phyloP scores from a whole-genome alignment of 1,140 invertebrate genomes.

The Laupala kohalensis region DNA sequence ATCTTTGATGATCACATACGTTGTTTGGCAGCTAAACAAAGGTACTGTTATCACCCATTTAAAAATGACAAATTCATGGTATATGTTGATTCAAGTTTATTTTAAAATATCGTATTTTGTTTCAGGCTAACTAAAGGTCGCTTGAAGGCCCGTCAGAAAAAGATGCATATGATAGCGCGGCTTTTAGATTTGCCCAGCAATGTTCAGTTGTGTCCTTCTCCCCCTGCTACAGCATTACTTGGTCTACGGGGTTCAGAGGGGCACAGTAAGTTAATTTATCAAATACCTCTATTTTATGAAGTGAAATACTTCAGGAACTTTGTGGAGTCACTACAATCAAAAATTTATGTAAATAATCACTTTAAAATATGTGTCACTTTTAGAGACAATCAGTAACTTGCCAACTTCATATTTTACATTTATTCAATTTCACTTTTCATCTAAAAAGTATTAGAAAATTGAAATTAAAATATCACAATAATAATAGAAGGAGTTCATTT shows the following conservation, averaged over 20 bases:
- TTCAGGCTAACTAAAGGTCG: conserved; percentile 68
- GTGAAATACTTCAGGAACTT: background rate
- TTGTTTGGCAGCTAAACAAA: conserved; percentile 91
- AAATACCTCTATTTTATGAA: no score
- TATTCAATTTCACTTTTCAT: no score
- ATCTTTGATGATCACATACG: conserved; percentile 98
- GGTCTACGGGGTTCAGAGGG: conserved; percentile 15
- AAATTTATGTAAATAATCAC: no score
- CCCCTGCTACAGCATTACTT: conserved; percentile 29
- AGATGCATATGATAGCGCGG: conserved; percentile 88
- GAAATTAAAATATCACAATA: no score
- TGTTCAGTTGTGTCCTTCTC: conserved; percentile 40
- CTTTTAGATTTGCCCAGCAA: conserved; percentile 67
- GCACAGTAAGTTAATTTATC: background rate
- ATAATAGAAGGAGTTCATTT: no score
- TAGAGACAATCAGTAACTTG: no score
- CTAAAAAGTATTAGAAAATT: no score
- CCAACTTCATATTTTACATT: background rate
- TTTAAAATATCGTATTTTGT: conserved; percentile 16
- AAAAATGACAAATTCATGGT: background rate
- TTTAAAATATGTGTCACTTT: no score
- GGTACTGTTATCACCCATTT: conserved; percentile 33
- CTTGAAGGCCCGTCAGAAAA: conserved; percentile 86
- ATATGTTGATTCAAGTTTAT: background rate
- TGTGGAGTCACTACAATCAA: no score